Base-by-base conservation (phyloP, 2,888 invertebrate species). In the Synergus japonicus region DNA sequence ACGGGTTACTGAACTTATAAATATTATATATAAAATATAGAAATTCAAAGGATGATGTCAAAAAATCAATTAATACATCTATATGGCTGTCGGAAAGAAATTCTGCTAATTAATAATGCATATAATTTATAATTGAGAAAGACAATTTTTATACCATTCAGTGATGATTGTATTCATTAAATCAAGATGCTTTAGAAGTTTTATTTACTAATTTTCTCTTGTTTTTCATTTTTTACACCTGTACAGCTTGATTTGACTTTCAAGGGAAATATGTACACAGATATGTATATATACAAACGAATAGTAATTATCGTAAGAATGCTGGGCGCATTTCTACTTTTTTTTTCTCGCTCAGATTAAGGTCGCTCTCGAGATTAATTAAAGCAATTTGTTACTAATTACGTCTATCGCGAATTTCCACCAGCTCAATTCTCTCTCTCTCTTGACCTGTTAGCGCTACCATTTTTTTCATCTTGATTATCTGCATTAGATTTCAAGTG, bases 301-400 rank as follows among this genome's bases (percentile, higher is more conserved):
- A 67, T 44, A 67, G 22, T 44, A 67, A 67, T 67, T 67, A 66
- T 66, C 66, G 66, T 66, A 66, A 66, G 43, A 29, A 29, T 29
- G 18, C 18, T 44, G 18, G 37, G 66, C 18, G 66, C 66, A 43
- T 76, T 46, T 49, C 18, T 18, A 58, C 63, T 44, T 69, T 77
- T 58, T 58, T 76, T 73, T 13, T 58, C 43, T 49, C 44, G 5
- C 37, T 69, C 4, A n/a, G 15, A 76, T 43, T 54, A 49, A 77
- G 67, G 63, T 77, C 60, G 67, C 66, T 65, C 54, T 49, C n/a
- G 63, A 29, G 63, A 66, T 13, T 44, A 77, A 49, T 76, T 22
- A 65, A 58, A 60, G 66, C 66, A 67, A 67, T 67, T 67, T 29
- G 46, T 67, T 67, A 67, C 22, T 13, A 46, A 67, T 29, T 67